Evolutionary conservation across 2,888 invertebrate genomes (phyloP), one percentile per base, ranked within the genome.

Genomic region (Alsophila aescularia): DNA sequence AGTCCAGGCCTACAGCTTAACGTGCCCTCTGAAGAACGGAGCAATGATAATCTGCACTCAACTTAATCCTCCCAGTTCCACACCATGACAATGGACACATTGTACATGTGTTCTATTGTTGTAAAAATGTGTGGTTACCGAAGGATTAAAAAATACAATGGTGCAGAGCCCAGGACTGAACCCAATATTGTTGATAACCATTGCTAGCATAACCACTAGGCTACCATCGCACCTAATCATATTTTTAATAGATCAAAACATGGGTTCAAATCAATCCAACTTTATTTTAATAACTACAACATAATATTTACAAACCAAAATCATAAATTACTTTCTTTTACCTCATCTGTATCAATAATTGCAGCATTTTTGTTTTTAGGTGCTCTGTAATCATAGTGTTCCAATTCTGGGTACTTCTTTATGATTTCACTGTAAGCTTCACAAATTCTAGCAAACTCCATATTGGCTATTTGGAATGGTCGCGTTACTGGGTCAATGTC

Each of bases 361-460:
- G 60, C 54, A 18, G 21, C 24, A 21, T 64, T 73, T 60, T 81
- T 82, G 53, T 66, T 73, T 75, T 88, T 89, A 6, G 84, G 92
- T 48, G 93, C 93, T 73, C 97, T 93, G 74, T 94, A 95, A 78
- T 98, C 93, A 83, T 96, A 98, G 31, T 84, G 65, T 42, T 85
- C 91, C 64, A 95, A 82, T 60, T 94, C 93, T 5, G 96, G 95
- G 85, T 95, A 87, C 66, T 93, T 91, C 52, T 93, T 91, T 60
- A 96, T 93, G 31, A 97, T 93, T 61, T 94, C 92, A 67, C 93
- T 93, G 79, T 98, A 99, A 1, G 95, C 96, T 66, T 94, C 92
- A 68, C 96, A 95, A 50, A 99, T 79, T 67, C 95, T 93, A 7
- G 94, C 92, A 78, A 97, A 95, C 74, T 98, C 98, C 50, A 94